Evolutionary conservation across 2,888 invertebrate species (phyloP).

Genomic region (Teleiodes luculella): DNA sequence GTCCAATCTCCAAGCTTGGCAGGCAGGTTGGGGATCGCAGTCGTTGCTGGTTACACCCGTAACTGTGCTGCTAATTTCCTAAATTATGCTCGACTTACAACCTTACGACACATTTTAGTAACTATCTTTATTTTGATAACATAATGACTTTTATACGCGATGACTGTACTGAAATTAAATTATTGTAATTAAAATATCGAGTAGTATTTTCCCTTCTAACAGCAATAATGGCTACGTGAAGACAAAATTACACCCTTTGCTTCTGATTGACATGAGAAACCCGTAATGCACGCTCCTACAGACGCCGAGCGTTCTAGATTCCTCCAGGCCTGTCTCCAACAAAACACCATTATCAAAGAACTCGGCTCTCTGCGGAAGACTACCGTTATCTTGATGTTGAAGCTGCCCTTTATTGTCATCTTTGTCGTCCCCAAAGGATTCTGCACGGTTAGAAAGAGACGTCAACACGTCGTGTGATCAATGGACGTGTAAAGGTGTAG

Average conservation of each 20-base stretch:
- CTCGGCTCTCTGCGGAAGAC: conserved; percentile 60
- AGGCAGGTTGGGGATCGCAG: too few species aligned
- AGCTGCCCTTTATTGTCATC: conserved; percentile 44
- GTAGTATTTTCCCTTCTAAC: neutral
- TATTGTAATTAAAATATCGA: neutral
- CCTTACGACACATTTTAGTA: neutral
- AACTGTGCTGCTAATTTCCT: too few species aligned
- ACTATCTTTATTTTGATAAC: neutral
- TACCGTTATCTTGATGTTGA: conserved; percentile 57
- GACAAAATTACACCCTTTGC: conserved; percentile 4
- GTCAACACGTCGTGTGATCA: conserved; percentile 50
- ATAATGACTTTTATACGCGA: too few species aligned
- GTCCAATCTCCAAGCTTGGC: too few species aligned
- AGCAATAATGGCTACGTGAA: neutral
- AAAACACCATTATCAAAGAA: conserved; percentile 58
- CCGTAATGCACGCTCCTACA: neutral
- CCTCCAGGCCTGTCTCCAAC: conserved; percentile 32
- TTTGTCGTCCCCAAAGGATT: conserved; percentile 35
- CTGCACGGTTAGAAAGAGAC: conserved; percentile 44
- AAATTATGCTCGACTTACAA: conserved; percentile 37
- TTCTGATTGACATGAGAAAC: neutral
- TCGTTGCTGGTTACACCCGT: too few species aligned
- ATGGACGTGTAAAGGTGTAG: conserved; percentile 65
- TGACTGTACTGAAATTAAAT: neutral
- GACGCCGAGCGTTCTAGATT: neutral